phyloP scores from a whole-genome alignment of 2,888 invertebrate species.

The Drosophila fungiperda region DNA sequence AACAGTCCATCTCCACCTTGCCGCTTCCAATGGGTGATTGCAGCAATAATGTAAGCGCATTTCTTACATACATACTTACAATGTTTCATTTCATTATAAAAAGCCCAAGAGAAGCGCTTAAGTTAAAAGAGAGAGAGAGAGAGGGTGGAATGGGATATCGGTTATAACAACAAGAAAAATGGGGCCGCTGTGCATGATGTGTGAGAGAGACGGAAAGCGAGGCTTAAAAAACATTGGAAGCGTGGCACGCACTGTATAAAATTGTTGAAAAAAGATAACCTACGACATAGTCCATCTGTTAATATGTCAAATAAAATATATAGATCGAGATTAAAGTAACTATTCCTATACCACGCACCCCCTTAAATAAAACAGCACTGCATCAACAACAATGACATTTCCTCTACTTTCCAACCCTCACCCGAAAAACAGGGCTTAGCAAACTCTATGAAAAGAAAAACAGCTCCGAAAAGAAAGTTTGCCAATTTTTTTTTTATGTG shows the following conservation, averaged over 20 bases:
- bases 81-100: slow-evolving; percentile 57
- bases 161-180: slow-evolving; percentile 35
- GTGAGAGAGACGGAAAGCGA: slow-evolving; percentile 20
- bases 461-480: slow-evolving; percentile 26
- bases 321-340: background rate
- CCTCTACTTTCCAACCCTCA: slow-evolving; percentile 28
- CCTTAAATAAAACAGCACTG: background rate
- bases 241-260: slow-evolving; percentile 2
- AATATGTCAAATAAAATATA: background rate
- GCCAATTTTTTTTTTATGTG: background rate
- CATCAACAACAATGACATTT: slow-evolving; percentile 25
- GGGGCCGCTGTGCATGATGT: slow-evolving; percentile 21
- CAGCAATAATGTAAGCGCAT: slow-evolving; percentile 66
- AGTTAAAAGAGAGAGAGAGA: slow-evolving; percentile 22
- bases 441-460: slow-evolving; percentile 35
- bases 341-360: background rate
- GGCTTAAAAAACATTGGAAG: slow-evolving; percentile 27
- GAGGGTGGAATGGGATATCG: slow-evolving; percentile 13
- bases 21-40: slow-evolving; percentile 46
- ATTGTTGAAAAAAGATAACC: background rate
- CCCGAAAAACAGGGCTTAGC: slow-evolving; percentile 30
- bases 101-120: slow-evolving; percentile 20
- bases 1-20: slow-evolving; percentile 38
- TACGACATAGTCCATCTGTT: background rate
- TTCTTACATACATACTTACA: slow-evolving; percentile 3